Base-by-base conservation (phyloP, 2,797 vertebrate species). In the Argentina silus region DNA sequence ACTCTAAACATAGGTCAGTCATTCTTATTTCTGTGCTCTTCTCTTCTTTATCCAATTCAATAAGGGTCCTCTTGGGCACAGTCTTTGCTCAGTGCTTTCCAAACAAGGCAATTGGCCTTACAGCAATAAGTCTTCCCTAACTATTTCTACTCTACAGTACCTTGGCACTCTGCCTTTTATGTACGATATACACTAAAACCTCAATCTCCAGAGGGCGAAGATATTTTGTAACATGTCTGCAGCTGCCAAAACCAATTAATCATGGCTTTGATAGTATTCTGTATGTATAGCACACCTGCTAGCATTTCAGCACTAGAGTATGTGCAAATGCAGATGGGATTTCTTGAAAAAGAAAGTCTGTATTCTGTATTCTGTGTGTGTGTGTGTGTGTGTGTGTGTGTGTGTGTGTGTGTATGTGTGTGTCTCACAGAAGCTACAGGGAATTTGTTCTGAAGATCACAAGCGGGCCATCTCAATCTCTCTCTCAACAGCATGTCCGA, bases 401-500 rank as follows among this genome's bases (percentile, higher is more conserved):
- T 51, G 14, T 15, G 14, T 51, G 50, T 7, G 50, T 15, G 50
- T n/a, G 7, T 15, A n/a, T 53, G 50, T 53, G 12, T 50, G 50
- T 53, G 50, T 53, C 64, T 61, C 0, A 57, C 55, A 57, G 55
- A 57, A 82, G 83, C 82, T 75, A 76, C 85, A 85, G 77, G 81
- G 83, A 86, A 84, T 88, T 86, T 85, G 83, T 87, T 86, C 74
- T 64, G 79, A 78, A 78, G 82, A 84, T 89, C 82, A 83, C 82
- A 76, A 67, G 83, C 80, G 85, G 83, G 76, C 83, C 78, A 66
- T 83, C 82, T 77, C 66, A 43, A 63, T 71, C 73, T 83, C 76
- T 83, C 78, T 80, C 61, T 75, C 72, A 80, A 85, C 77, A 68
- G 73, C 63, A 66, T 47, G 69, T 72, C 48, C 50, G n/a, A 60